phyloP scores from a whole-genome alignment of 2,113 vertebrate genomes.

The Gymnarchus niloticus region DNA sequence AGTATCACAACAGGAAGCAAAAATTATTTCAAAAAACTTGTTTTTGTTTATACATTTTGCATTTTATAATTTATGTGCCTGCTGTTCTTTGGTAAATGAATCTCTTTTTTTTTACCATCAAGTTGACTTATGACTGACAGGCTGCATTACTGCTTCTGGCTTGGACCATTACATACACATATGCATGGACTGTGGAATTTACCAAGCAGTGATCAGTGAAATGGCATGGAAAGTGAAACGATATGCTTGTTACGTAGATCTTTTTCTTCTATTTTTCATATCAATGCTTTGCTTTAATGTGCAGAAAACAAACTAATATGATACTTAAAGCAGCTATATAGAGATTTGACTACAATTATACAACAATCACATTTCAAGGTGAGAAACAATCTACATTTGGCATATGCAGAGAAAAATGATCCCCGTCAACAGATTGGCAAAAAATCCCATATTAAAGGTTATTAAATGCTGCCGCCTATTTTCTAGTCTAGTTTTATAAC shows the following conservation, averaged over 20 bases:
- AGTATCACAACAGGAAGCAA: no score
- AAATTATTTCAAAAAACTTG: no score
- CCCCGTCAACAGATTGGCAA: background rate
- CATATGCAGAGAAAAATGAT: background rate
- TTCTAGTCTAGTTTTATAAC: background rate
- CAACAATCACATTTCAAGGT: background rate
- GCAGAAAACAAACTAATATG: background rate
- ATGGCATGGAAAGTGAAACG: background rate
- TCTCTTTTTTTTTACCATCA: background rate
- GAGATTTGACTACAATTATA: background rate
- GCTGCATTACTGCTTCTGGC: background rate
- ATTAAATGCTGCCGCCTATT: background rate
- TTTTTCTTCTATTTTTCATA: background rate
- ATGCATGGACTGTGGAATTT: background rate
- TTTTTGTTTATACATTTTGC: background rate
- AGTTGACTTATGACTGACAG: background rate
- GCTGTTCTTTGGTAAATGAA: background rate
- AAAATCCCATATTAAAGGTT: background rate
- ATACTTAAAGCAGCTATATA: no score
- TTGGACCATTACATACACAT: background rate
- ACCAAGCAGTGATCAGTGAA: background rate
- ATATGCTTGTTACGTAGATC: background rate
- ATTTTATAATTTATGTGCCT: slow-evolving; percentile 2
- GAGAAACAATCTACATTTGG: background rate
- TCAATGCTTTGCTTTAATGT: background rate